Evolutionary conservation across 2,888 invertebrate species (phyloP).

Genomic region (Lycocerus yunnanus): DNA sequence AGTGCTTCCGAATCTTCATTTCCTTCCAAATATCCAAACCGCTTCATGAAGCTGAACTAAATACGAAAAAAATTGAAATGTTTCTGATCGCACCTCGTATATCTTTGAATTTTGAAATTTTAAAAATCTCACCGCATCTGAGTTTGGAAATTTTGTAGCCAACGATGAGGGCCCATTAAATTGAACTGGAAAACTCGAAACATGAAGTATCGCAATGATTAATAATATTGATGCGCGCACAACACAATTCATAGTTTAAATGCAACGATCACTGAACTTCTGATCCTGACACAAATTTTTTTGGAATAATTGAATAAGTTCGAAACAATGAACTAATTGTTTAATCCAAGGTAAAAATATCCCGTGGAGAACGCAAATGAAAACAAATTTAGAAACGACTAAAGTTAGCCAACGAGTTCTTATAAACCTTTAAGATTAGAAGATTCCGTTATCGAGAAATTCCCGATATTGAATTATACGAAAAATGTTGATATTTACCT

Average conservation of each 20-base stretch:
- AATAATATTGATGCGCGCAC: neutral
- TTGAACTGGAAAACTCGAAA: neutral
- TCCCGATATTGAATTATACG: neutral
- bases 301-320: neutral
- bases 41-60: slow-evolving; percentile 69
- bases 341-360: neutral
- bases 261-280: neutral
- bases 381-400: neutral
- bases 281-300: neutral
- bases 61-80: slow-evolving; percentile 19
- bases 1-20: slow-evolving; percentile 62
- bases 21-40: slow-evolving; percentile 69
- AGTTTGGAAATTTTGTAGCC: slow-evolving; percentile 5
- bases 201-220: neutral
- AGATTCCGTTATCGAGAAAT: neutral
- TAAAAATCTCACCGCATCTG: slow-evolving; percentile 11
- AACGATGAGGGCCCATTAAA: neutral
- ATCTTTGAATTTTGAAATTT: neutral
- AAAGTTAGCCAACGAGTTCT: neutral
- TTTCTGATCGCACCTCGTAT: neutral
- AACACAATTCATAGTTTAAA: neutral
- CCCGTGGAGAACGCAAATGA: neutral
- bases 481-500: neutral
- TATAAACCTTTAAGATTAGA: neutral
- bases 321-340: neutral